A percentile compares a stretch with the other conserved stretches of the same genome.
These are phyloP conservation scores for Piaya cayana DNA, from an alignment of 2,113 vertebrate genomes.

Conservation along the genomic window DNA sequence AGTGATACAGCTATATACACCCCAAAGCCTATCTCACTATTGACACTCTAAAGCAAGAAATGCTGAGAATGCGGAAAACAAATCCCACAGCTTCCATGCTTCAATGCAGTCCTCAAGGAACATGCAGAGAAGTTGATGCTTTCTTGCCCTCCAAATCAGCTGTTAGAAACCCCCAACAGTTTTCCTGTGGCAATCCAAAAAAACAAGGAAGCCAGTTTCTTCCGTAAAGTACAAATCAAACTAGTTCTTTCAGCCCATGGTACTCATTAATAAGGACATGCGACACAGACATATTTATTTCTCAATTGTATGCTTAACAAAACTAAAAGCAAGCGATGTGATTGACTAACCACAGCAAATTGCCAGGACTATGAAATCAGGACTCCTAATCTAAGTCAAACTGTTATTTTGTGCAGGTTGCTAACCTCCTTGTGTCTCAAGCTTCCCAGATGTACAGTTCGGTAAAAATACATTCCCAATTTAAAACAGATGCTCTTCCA, in stretches of 20 bases:
- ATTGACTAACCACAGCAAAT: conserved; percentile 40
- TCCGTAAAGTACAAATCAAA: background rate
- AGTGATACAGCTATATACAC: background rate
- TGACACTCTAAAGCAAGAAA: background rate
- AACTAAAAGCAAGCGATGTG: conserved; percentile 44
- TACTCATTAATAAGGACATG: conserved; percentile 28
- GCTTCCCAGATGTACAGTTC: conserved; percentile 68
- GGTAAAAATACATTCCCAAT: conserved; percentile 67
- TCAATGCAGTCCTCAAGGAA: background rate
- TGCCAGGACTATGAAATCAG: conserved; percentile 41
- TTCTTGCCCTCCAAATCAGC: background rate
- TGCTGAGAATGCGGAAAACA: background rate
- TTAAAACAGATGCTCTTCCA: conserved; percentile 69
- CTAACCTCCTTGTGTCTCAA: conserved; percentile 58
- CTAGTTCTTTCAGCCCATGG: background rate
- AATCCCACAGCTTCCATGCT: background rate
- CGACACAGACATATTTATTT: conserved; percentile 22
- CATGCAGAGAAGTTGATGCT: background rate
- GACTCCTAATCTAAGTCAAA: conserved; percentile 29
- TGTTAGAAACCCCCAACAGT: background rate
- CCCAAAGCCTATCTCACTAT: background rate
- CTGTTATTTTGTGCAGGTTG: conserved; percentile 8
- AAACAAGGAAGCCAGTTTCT: background rate
- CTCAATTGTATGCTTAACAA: conserved; percentile 45
- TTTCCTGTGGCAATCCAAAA: background rate